Evolutionary conservation across 2,888 invertebrate genomes (phyloP).

Genomic region (Agapostemon virescens): DNA sequence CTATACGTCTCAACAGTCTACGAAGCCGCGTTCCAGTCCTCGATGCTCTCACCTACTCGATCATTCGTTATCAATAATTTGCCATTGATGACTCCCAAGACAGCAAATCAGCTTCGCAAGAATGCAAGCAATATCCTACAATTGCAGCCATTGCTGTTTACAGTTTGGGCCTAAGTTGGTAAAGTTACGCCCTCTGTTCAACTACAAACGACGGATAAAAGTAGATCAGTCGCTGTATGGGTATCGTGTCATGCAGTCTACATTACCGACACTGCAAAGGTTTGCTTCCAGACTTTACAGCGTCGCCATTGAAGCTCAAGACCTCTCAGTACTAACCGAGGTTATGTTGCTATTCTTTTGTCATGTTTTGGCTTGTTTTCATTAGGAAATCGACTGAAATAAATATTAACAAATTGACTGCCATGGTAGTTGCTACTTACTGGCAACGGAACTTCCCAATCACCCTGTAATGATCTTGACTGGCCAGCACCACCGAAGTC

Average conservation of each 20-base stretch:
- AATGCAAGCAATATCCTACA: neutral
- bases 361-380: too few relatives aligned
- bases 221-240: neutral
- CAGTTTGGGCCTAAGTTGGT: neutral
- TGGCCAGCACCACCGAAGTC: too few relatives aligned
- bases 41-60: neutral
- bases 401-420: too few relatives aligned
- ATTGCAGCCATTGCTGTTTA: neutral
- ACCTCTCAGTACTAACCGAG: too few relatives aligned
- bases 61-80: neutral
- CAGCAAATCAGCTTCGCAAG: neutral
- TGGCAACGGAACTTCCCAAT: too few relatives aligned
- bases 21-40: slow-evolving; percentile 54
- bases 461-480: too few relatives aligned
- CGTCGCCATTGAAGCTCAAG: too few relatives aligned
- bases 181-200: neutral
- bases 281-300: neutral
- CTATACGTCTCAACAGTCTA: slow-evolving; percentile 47
- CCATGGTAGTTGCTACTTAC: too few relatives aligned
- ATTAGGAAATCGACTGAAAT: too few relatives aligned
- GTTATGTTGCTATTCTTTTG: neutral
- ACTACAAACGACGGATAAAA: neutral
- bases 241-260: neutral
- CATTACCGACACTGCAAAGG: neutral
- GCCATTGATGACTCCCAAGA: neutral